Base-by-base conservation (phyloP, 1,140 invertebrate species). In the Matsumurasca onukii region DNA sequence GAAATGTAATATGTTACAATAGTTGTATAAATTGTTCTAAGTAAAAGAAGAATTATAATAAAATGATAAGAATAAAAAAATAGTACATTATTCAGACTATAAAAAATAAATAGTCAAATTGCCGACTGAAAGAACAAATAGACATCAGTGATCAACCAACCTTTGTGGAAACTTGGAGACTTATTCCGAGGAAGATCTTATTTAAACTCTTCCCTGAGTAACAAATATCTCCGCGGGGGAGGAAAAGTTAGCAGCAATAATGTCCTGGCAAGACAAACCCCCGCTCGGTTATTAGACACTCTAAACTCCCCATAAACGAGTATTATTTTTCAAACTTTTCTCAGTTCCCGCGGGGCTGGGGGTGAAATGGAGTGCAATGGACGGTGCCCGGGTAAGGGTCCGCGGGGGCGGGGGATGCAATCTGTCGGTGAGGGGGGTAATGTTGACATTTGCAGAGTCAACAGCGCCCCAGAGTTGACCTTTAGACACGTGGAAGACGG, bases 251-350 rank as follows among this genome's bases (percentile, higher is more conserved):
- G 22, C 15, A 27, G 55, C 55, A 59, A 59, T 59, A 59, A 59
- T 59, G 55, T 59, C 55, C 57, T 67, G 57, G 66, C 66, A 67
- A 67, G 57, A 67, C 66, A 67, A 67, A 67, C 51, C 13, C 51
- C 13, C 39, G 55, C 15, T 27, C 55, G 55, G 55, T 59, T 59
- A 59, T 59, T 59, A 59, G 55, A 27, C 24, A 22, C 55, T 52
- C 49, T 59, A 59, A 59, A 59, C 55, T 59, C 55, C 55, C 55
- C 55, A 59, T 59, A 59, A 59, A 59, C 49, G 48, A 67, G 66
- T 67, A 67, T 67, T 67, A 67, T 67, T 67, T 67, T 67, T 67
- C 66, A 67, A 67, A 67, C 25, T 67, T 67, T 67, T 49, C 45
- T 48, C 62, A 15, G 24, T 45, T 17, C 52, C 66, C 31, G 25